phyloP scores from a whole-genome alignment of 2,797 vertebrate genomes.

The Discoglossus pictus region DNA sequence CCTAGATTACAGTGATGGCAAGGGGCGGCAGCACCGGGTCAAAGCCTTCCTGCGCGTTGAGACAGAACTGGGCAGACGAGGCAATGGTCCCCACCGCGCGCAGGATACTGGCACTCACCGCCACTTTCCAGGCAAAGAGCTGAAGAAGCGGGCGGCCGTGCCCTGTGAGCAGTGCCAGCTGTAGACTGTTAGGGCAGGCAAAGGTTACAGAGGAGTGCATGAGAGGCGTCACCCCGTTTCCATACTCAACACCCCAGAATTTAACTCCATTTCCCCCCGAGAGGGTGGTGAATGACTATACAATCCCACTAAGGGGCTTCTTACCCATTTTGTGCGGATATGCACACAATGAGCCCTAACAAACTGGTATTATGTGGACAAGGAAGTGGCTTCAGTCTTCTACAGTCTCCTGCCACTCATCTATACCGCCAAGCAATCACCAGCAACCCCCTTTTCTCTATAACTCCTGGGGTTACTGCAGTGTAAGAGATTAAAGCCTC shows the following conservation, averaged over 20 bases:
- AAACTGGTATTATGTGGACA: conserved; percentile 28
- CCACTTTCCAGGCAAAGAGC: conserved; percentile 74
- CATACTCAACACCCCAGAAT: conserved; percentile 3
- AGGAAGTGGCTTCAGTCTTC: conserved; percentile 10
- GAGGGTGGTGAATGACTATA: conserved; percentile 31
- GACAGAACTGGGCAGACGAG: conserved; percentile 59
- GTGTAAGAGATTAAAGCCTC: too few species aligned
- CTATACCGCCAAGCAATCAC: too few species aligned
- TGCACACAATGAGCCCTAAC: conserved; percentile 20
- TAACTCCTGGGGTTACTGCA: too few species aligned
- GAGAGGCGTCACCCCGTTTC: conserved; percentile 31
- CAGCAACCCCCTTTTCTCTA: too few species aligned
- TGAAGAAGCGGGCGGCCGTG: conserved; percentile 75
- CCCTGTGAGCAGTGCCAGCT: conserved; percentile 75
- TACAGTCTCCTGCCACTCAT: not conserved
- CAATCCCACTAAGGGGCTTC: conserved; percentile 14
- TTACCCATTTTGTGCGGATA: conserved; percentile 12
- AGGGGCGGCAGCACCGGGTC: conserved; percentile 83
- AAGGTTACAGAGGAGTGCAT: conserved; percentile 49
- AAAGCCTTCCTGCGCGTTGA: conserved; percentile 88
- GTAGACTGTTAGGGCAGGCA: conserved; percentile 59
- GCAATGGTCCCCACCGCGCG: conserved; percentile 53
- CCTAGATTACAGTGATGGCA: conserved; percentile 87
- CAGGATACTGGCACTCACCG: conserved; percentile 63
- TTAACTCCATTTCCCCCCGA: conserved; percentile 7